Evolutionary conservation across 2,888 invertebrate species (phyloP).

Genomic region (Drosophila anomalata): DNA sequence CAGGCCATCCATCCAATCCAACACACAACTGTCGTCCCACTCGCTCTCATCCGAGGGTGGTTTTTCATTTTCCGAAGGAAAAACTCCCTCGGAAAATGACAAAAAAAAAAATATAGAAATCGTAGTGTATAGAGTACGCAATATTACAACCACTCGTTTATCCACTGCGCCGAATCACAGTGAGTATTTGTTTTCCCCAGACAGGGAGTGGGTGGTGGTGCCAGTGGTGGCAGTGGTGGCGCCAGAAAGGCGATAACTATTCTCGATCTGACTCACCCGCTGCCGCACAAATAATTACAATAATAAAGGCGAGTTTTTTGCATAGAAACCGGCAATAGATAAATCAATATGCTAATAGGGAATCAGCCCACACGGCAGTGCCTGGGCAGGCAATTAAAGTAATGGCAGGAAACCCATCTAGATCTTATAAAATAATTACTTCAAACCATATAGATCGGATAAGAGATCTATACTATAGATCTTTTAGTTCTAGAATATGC

Average conservation of each 20-base stretch:
- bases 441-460: too few relatives aligned
- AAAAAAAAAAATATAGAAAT: conserved; percentile 10
- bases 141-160: conserved; percentile 64
- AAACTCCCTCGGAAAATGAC: conserved; percentile 2
- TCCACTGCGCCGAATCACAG: conserved; percentile 63
- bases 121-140: conserved; percentile 66
- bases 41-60: conserved; percentile 54
- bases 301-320: conserved; percentile 5
- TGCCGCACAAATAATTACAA: neutral
- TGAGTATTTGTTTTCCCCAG: conserved; percentile 23
- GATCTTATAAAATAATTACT: neutral
- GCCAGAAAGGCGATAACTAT: conserved; percentile 7
- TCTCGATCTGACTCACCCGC: conserved; percentile 28
- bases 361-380: conserved; percentile 15
- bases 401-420: conserved; percentile 29
- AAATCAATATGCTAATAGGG: conserved; percentile 27
- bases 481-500: too few relatives aligned
- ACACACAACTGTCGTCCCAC: conserved; percentile 41
- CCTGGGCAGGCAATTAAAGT: conserved; percentile 19
- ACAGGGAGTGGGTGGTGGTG: conserved; percentile 3
- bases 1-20: too few relatives aligned
- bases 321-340: conserved; percentile 18
- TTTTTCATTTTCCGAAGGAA: conserved; percentile 39
- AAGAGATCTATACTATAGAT: too few relatives aligned
- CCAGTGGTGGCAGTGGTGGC: conserved; percentile 9